phyloP scores from a whole-genome alignment of 2,797 vertebrate species.

The Pelochelys cantorii region DNA sequence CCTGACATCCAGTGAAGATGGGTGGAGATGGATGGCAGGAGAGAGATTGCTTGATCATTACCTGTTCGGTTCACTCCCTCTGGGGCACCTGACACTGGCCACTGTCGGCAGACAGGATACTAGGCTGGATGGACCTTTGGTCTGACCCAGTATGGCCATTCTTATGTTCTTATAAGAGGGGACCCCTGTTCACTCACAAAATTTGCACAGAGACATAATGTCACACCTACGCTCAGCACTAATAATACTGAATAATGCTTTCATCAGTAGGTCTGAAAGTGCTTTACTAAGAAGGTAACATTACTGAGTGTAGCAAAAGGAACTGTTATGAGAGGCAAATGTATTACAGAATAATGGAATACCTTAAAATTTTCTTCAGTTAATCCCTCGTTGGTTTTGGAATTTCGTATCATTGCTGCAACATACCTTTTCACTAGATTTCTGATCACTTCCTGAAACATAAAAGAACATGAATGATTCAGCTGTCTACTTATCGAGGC shows the following conservation, averaged over 20 bases:
- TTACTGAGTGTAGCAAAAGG: background rate
- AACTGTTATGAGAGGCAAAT: background rate
- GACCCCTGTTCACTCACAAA: background rate
- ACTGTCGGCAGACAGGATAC: too few species aligned
- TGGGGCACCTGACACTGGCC: too few species aligned
- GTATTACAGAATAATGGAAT: constrained; percentile 18
- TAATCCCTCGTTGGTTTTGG: constrained; percentile 95
- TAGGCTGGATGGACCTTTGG: too few species aligned
- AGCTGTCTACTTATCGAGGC: background rate
- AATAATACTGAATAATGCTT: background rate
- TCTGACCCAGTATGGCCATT: too few species aligned
- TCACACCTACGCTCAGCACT: background rate
- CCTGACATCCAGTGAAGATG: background rate
- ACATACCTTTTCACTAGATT: constrained; percentile 95
- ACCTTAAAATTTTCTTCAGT: constrained; percentile 99
- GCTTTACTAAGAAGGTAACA: background rate
- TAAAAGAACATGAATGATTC: constrained; percentile 1
- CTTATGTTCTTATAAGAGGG: background rate
- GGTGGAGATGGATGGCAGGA: too few species aligned
- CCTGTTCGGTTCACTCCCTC: too few species aligned
- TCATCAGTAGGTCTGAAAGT: background rate
- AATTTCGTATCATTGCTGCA: constrained; percentile 96
- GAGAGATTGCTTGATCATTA: too few species aligned
- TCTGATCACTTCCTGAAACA: constrained; percentile 93
- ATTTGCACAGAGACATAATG: accelerated